These are phyloP conservation scores for Danio choprae DNA, from an alignment of 2,797 vertebrate species.

Conservation along the genomic window DNA sequence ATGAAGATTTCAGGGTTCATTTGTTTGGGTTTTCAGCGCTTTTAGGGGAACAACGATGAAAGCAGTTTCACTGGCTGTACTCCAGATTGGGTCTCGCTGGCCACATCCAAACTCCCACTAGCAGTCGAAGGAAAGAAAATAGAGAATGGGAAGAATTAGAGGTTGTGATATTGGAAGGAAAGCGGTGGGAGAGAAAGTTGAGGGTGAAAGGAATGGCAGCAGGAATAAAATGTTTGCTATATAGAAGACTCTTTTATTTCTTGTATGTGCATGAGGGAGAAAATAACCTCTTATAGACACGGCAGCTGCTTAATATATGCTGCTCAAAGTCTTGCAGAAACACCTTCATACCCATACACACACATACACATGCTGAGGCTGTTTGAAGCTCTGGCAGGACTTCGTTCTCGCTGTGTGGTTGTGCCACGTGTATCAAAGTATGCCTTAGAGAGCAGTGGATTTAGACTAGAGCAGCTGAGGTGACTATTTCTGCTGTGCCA, in stretches of 20 bases:
- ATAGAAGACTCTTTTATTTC: conserved; percentile 31
- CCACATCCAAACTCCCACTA: conserved; percentile 42
- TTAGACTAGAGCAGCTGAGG: conserved; percentile 25
- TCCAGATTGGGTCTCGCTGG: conserved; percentile 44
- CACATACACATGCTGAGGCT: not conserved
- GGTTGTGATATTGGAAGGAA: conserved; percentile 20
- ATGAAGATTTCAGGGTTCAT: conserved; percentile 36
- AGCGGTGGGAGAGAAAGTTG: conserved; percentile 25
- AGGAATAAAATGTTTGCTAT: conserved; percentile 40
- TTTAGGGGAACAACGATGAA: conserved; percentile 32
- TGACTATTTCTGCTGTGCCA: conserved; percentile 36
- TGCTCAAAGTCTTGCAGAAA: not conserved
- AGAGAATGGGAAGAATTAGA: conserved; percentile 41
- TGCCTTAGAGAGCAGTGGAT: conserved; percentile 34
- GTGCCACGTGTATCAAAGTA: conserved; percentile 56
- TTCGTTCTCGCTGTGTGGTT: conserved; percentile 45
- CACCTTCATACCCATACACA: conserved; percentile 22
- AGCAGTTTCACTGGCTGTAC: conserved; percentile 43
- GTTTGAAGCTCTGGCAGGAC: conserved; percentile 48
- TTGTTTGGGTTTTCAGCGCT: conserved; percentile 35
- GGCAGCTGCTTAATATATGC: not conserved
- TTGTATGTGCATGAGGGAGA: conserved; percentile 29
- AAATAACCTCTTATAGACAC: conserved; percentile 24
- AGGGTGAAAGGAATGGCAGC: conserved; percentile 8
- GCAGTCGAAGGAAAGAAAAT: conserved; percentile 19